Base-by-base conservation (phyloP, 2,888 invertebrate genomes). In the Drosophila fungiperda region DNA sequence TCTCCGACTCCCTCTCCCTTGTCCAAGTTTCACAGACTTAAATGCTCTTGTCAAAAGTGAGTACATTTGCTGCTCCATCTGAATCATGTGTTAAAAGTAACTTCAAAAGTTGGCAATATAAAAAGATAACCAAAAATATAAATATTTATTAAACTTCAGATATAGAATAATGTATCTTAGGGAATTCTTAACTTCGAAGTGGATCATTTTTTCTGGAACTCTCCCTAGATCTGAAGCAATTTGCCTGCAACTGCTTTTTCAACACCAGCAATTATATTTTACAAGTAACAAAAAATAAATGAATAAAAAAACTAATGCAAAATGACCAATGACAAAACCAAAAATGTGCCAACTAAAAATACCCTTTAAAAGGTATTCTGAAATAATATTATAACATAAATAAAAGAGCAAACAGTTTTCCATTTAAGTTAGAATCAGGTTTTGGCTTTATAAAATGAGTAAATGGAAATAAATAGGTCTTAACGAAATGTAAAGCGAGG, bases 231-330 rank as follows among this genome's bases (percentile, higher is more conserved):
- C 40, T 50, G 61, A 42, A 55, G 36, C 29, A 45, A 42, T 61
- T 65, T 58, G 55, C 33, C 45, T 59, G 63, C 26, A 42, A 38
- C 33, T 45, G 32, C 35, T 12, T 61, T 68, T 73, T 72, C 76
- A 61, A 49, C 73, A 65, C 76, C 66, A 73, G 58, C 86, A 88
- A 88, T 85, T 82, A 85, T 77, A 88, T 49, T 63, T 59, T 36
- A 53, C 64, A 63, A 59, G 20, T 48, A 57, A 54, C 36, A 23
- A 23, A 23, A n/a, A 11, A 48, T 48, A 29, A n/a, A 17, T 15
- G 40, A 45, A 26, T 32, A 60, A 57, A 60, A 17, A 63, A 61
- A 60, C 29, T 23, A 60, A 63, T 69, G 40, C 35, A 61, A 52
- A 60, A 45, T 58, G 52, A 35, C 29, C 52, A 61, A 54, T 58